A percentile compares a stretch with the other conserved stretches of the same genome.
These are phyloP conservation scores for Oncorhynchus masou DNA, from an alignment of 2,113 vertebrate genomes.

Conservation along the genomic window DNA sequence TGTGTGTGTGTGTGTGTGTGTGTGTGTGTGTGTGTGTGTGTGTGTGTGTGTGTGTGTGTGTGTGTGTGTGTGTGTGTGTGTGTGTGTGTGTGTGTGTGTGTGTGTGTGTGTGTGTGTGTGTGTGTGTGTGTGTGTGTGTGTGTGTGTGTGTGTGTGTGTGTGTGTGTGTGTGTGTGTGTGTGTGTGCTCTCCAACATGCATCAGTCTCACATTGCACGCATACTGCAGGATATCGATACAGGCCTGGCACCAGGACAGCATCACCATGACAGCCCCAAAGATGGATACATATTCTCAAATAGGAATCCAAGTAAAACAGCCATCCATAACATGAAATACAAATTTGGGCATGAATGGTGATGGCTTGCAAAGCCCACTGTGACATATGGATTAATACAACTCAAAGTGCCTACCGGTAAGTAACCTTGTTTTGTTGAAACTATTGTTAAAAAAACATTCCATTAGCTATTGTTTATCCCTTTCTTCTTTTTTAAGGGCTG, in stretches of 20 bases:
- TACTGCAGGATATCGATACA: conserved; percentile 16
- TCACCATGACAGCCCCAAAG: not conserved
- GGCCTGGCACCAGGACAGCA: conserved; percentile 7
- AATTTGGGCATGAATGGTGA: too few relatives aligned
- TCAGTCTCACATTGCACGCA: conserved; percentile 2
- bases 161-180: conserved; percentile 30
- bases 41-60: conserved; percentile 30
- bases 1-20: conserved; percentile 35
- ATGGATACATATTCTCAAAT: not conserved
- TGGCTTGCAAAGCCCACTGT: too few relatives aligned
- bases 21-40: conserved; percentile 36
- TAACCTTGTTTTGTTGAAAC: too few relatives aligned
- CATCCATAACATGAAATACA: too few relatives aligned
- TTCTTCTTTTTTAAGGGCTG: too few relatives aligned
- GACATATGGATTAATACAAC: too few relatives aligned
- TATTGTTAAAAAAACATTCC: too few relatives aligned
- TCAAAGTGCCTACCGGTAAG: too few relatives aligned
- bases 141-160: conserved; percentile 36
- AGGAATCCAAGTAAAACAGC: too few relatives aligned
- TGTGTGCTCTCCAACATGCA: conserved; percentile 13
- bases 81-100: conserved; percentile 30
- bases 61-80: conserved; percentile 36
- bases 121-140: conserved; percentile 25
- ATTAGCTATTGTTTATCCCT: too few relatives aligned
- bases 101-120: conserved; percentile 31